These are phyloP conservation scores for Bilobella aurantiaca DNA, from an alignment of 1,140 invertebrate species.

Conservation along the genomic window DNA sequence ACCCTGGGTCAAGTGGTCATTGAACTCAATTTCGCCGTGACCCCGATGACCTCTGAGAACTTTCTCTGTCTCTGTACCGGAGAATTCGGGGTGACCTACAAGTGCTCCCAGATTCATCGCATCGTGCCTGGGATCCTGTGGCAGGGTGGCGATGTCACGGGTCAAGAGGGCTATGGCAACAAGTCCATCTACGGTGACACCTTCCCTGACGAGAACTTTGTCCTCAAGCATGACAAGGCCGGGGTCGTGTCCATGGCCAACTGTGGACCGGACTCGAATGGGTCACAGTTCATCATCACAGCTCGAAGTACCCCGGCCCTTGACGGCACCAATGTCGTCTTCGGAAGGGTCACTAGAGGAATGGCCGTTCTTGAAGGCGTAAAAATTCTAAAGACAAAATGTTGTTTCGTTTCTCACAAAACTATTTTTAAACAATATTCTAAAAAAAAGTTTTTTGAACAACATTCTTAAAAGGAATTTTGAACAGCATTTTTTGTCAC, in stretches of 20 bases:
- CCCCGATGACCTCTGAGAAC: slow-evolving; percentile 92
- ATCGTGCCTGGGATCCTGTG: slow-evolving; percentile 93
- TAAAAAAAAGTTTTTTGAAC: neutral
- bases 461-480: neutral
- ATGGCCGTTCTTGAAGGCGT: slow-evolving; percentile 20
- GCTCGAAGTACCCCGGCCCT: slow-evolving; percentile 18
- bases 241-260: slow-evolving; percentile 87
- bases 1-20: slow-evolving; percentile 75
- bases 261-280: slow-evolving; percentile 50
- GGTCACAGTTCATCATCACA: slow-evolving; percentile 30
- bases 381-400: neutral
- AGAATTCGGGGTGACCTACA: slow-evolving; percentile 88
- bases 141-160: slow-evolving; percentile 93
- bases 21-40: slow-evolving; percentile 75
- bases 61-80: slow-evolving; percentile 87
- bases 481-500: neutral
- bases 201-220: slow-evolving; percentile 91
- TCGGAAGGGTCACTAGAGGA: slow-evolving; percentile 24
- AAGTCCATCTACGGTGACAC: slow-evolving; percentile 93
- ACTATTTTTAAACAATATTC: too few species aligned
- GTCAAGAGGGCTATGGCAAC: slow-evolving; percentile 59
- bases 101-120: slow-evolving; percentile 75
- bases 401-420: neutral
- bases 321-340: slow-evolving; percentile 28
- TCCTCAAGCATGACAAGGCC: slow-evolving; percentile 71